Evolutionary conservation across 2,888 invertebrate species (phyloP), one percentile per base, ranked within the genome.

Genomic region (Podotricha telesiphe): DNA sequence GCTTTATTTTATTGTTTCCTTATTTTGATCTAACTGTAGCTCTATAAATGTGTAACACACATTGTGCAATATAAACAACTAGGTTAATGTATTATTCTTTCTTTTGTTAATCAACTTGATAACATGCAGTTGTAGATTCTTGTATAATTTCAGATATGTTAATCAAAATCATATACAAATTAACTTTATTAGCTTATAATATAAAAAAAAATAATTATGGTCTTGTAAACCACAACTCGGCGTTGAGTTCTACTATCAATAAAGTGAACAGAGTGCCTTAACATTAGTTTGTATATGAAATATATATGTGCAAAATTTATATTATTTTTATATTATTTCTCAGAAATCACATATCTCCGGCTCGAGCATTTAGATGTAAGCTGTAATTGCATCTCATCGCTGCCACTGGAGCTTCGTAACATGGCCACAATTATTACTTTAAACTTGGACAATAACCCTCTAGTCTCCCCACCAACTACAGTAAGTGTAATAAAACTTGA

Each of bases 391-490:
- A 98, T 99, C 87, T 96, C 97, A 67, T 95, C 95, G 74, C 94
- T 99, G 77, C 98, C 98, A 11, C 94, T 97, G 77, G 98, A 98
- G 88, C 95, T 98, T 81, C 95, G 98, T 75, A 96, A 96, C 83
- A 98, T 99, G 97, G 95, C 94, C 77, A 95, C 95, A 58, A 93
- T 99, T 76, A 96, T 97, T 77, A 96, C 96, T 74, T 94, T 99
- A 70, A 94, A 95, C 80, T 93, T 98, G 79, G 96, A 97, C 81
- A 96, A 98, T 86, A 99, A 99, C 89, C 98, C 99, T 42, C 93
- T 99, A 64, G 96, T 97, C 74, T 96, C 96, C 77, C 99, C 99
- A 74, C 98, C 98, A 73, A 97, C 98, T 75, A 96, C 97, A 88
- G 98, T 98, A 94, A 96, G 96, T 73, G 40, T 59, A 45, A 5